phyloP scores from a whole-genome alignment of 64 coral and sea anemone genomes.

The Actinia equina region DNA sequence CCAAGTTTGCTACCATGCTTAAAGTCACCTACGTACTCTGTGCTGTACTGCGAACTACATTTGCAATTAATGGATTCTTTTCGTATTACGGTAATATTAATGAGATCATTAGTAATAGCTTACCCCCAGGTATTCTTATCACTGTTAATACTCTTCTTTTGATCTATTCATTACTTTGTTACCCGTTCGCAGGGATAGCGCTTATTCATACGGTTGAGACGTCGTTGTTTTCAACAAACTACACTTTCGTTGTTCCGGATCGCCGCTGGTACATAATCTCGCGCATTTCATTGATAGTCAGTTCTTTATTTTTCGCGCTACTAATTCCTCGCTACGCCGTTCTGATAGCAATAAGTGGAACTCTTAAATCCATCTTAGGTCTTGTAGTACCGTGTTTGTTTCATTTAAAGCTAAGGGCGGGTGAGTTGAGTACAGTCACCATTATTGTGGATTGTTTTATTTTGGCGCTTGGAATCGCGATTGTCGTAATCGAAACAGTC shows the following conservation, averaged over 20 bases:
- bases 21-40: neutral
- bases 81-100: slow-evolving; percentile 28
- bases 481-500: neutral
- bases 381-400: slow-evolving; percentile 8
- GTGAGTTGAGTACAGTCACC: neutral
- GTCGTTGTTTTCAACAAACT: neutral
- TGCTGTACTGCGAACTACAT: slow-evolving; percentile 1
- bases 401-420: neutral
- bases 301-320: neutral
- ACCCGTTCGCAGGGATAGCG: neutral
- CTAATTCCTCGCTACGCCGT: slow-evolving; percentile 9
- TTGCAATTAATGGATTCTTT: slow-evolving; percentile 30
- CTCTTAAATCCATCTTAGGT: neutral
- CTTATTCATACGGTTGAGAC: neutral
- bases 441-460: slow-evolving; percentile 10
- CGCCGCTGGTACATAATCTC: neutral
- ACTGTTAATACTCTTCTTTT: neutral
- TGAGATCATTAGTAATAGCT: slow-evolving; percentile 12
- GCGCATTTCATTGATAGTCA: neutral
- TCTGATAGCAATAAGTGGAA: slow-evolving; percentile 1
- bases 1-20: neutral
- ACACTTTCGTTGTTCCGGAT: no score
- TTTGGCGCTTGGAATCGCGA: slow-evolving; percentile 12
- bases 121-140: neutral
- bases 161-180: slow-evolving; percentile 1